Percentiles rank a stretch among this genome's conserved stretches.
Evolutionary conservation across 2,113 vertebrate species (phyloP).

Genomic region (Epinephelus cyanopodus): DNA sequence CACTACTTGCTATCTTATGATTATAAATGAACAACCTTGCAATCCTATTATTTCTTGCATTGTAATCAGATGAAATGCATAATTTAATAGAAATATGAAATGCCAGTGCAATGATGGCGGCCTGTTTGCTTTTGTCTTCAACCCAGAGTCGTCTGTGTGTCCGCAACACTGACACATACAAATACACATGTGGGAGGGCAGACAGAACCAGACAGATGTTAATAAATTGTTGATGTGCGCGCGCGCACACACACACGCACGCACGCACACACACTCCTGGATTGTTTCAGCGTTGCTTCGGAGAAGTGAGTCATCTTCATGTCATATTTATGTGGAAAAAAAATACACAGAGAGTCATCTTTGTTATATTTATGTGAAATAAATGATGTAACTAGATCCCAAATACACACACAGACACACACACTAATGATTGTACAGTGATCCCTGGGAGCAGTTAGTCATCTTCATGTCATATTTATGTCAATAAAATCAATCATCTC

Average conservation of each 20-base stretch:
- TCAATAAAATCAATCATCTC: constrained; percentile 65
- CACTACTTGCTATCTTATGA: neutral
- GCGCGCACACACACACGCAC: neutral
- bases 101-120: neutral
- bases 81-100: neutral
- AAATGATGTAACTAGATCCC: constrained; percentile 36
- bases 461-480: constrained; percentile 70
- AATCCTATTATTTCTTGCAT: neutral
- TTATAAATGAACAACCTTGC: neutral
- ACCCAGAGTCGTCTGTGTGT: neutral
- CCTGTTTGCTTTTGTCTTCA: neutral
- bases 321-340: constrained; percentile 43
- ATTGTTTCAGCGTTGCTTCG: constrained; percentile 11
- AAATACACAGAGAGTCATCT: constrained; percentile 32
- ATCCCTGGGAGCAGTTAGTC: constrained; percentile 56
- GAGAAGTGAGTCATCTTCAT: constrained; percentile 50
- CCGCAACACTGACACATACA: constrained; percentile 2
- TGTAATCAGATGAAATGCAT: neutral
- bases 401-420: constrained; percentile 18
- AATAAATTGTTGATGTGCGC: constrained; percentile 13
- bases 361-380: constrained; percentile 39
- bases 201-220: constrained; percentile 5
- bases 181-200: neutral
- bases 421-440: constrained; percentile 4
- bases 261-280: neutral